Evolutionary conservation across 2,888 invertebrate species (phyloP), one percentile per base, ranked within the genome.

Genomic region (Acanthococcus lagerstroemiae): DNA sequence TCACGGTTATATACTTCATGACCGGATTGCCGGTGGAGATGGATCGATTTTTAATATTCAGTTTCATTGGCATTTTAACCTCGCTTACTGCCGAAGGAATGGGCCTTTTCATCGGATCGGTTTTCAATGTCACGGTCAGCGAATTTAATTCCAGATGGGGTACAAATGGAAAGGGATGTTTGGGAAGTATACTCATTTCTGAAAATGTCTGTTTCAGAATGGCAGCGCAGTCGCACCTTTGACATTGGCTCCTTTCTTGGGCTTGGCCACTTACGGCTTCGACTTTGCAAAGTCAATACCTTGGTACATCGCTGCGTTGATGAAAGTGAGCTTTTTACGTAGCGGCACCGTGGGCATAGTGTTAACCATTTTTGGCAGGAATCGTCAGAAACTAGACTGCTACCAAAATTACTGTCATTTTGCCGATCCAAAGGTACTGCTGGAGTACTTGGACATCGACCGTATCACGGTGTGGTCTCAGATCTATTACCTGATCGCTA

Each of bases 51-150:
- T 74, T 80, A 7, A 78, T 84, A 65, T 89, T 88, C 75, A 80
- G 84, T 30, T 72, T 87, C 25, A 67, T 72, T 12, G 84, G 85
- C 0, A 81, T 86, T 58, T 78, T 85, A 65, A 84, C 86, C 7
- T 85, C 87, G 0, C 77, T 90, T 46, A 85, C 85, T 0, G 84
- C 88, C 19, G 90, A 90, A 74, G 87, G 88, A 30, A 80, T 89
- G 74, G 90, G 90, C 0, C 74, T 90, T 68, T 82, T 88, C 0
- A 87, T 90, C 71, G 90, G 90, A 60, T 82, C 85, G 3, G 76
- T 83, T 9, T 85, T 85, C 70, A 84, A 79, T 73, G 80, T 85
- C 65, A 81, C 82, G 71, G 85, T 85, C 73, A 30, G 57, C 44
- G n/a, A 9, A 37, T 9, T 37, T 9, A 9, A 37, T 37, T 37